Conservation (phyloP, 35 echinoderm and acorn worm species). For the Heliocidaris erythrogramma region DNA sequence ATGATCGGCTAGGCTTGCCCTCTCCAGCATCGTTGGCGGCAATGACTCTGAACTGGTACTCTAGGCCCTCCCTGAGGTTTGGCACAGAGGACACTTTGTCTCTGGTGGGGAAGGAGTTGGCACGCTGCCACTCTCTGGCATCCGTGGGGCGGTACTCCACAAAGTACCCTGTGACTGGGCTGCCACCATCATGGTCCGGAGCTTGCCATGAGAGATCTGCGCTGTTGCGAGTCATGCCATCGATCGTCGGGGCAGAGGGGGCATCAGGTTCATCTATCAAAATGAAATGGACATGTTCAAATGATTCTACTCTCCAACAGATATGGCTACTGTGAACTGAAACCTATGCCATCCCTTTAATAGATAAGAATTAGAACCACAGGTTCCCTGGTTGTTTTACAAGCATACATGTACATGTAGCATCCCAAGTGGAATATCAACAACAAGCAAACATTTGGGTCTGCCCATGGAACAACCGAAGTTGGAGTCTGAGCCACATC, state of each 20-base stretch:
- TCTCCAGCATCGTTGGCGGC: conserved; percentile 87
- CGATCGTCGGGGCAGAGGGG: conserved; percentile 65
- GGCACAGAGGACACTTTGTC: conserved; percentile 66
- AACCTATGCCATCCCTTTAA: too few species aligned
- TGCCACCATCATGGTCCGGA: conserved; percentile 86
- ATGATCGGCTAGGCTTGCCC: conserved; percentile 84
- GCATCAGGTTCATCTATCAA: conserved; percentile 99
- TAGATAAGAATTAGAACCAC: too few species aligned
- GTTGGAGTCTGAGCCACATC: too few species aligned
- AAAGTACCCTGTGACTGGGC: conserved; percentile 84
- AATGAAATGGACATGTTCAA: neutral
- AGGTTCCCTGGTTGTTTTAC: neutral
- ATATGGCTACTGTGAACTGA: too few species aligned
- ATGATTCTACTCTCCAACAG: neutral
- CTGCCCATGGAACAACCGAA: too few species aligned
- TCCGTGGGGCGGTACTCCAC: conserved; percentile 71
- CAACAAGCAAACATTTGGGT: neutral
- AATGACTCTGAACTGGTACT: conserved; percentile 92
- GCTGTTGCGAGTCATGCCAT: conserved; percentile 69
- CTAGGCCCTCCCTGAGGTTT: conserved; percentile 70
- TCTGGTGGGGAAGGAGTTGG: conserved; percentile 68
- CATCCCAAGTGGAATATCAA: neutral
- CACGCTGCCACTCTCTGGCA: conserved; percentile 70
- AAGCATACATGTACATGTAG: neutral
- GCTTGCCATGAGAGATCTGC: conserved; percentile 73